Conservation (phyloP, 2,888 invertebrate genomes). For the Patella pellucida region DNA sequence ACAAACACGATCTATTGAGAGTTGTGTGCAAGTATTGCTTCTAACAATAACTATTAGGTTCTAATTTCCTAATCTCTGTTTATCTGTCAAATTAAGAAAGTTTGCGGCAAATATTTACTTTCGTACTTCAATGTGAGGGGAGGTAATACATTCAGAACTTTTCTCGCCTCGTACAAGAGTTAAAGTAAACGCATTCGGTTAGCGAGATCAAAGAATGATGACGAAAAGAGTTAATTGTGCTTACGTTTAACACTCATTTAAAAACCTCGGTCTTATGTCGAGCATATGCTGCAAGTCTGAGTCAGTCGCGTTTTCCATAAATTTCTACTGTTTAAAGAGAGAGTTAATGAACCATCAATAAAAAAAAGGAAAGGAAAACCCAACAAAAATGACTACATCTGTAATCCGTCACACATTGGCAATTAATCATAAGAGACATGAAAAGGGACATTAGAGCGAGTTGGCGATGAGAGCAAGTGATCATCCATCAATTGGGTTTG, state of each 20-base stretch:
- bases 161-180: not conserved
- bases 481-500: not conserved
- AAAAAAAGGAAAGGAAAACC: not conserved
- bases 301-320: not conserved
- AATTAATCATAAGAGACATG: slow-evolving; percentile 12
- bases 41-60: slow-evolving; percentile 19
- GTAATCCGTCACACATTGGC: not conserved
- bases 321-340: not conserved
- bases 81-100: slow-evolving; percentile 24
- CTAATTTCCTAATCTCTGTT: slow-evolving; percentile 11
- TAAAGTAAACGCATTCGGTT: not conserved
- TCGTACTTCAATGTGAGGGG: slow-evolving; percentile 21
- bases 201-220: not conserved
- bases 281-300: not conserved
- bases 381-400: not conserved
- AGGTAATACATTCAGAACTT: not conserved
- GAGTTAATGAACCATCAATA: not conserved
- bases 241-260: slow-evolving; percentile 10
- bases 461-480: not conserved
- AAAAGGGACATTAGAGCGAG: slow-evolving; percentile 5
- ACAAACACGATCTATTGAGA: slow-evolving; percentile 21
- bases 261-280: not conserved
- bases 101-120: slow-evolving; percentile 27
- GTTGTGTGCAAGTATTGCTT: slow-evolving; percentile 7
- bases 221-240: slow-evolving; percentile 15